Base-by-base conservation (phyloP, 2,888 invertebrate species). In the Copidosoma aretas region DNA sequence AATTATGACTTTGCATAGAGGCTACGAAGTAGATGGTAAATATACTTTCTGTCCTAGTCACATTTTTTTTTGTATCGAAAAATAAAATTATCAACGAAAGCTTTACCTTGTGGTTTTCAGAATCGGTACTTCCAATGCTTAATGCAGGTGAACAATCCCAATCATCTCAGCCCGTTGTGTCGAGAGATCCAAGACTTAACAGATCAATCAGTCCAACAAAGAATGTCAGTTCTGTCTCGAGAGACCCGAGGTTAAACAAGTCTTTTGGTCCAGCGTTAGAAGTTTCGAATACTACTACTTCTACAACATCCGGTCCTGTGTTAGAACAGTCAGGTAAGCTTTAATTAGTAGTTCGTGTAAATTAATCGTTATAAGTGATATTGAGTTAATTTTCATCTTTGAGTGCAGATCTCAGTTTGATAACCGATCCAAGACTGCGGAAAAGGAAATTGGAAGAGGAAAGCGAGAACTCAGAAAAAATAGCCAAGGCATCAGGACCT, bases 351-450 rank as follows among this genome's bases (percentile, higher is more conserved):
- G n/a, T n/a, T 32, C 32, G 8, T 32, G 8, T 32, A 3, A 32
- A 3, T 32, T 32, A 32, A 5, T 32, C 32, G 3, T 32, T 32
- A 8, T 32, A 32, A 32, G 8, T 32, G 3, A 8, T 32, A 32
- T 32, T 32, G 32, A 32, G 8, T 32, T 32, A 3, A 32, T 32
- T 32, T 32, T 32, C 32, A 32, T 5, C 32, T 32, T 3, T 8
- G 8, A 8, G 43, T 53, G 4, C 32, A 32, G 32, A 32, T 32
- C 32, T 32, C 8, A 32, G 32, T 8, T n/a, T n/a, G n/a, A n/a
- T n/a, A n/a, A n/a, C n/a, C n/a, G 68, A 68, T 56, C 65, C 71
- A 22, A 54, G 64, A 10, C 10, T 71, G n/a, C 68, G 67, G 17
- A 71, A 71, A 14, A 53, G 68, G 10, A 69, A 68, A 49, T 54